These are phyloP conservation scores for Lepidotrigona ventralis DNA, from an alignment of 1,140 invertebrate species.

Conservation along the genomic window DNA sequence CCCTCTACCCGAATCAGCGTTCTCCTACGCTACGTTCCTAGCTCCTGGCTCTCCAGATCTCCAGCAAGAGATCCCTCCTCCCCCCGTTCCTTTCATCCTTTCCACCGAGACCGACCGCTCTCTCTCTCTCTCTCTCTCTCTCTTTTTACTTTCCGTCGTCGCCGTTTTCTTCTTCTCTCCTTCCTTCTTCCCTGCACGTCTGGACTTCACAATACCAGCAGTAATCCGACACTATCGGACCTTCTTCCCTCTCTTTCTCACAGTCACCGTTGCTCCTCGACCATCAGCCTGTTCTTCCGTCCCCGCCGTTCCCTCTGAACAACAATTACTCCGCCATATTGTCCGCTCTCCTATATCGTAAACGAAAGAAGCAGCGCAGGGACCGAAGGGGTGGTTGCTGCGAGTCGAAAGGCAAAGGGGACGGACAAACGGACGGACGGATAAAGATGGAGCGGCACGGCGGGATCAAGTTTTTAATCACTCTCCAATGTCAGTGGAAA, in stretches of 20 bases:
- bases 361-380: conserved; percentile 55
- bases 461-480: conserved; percentile 75
- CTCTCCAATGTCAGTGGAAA: conserved; percentile 68
- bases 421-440: conserved; percentile 45
- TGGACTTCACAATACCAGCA: conserved; percentile 68
- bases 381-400: conserved; percentile 6
- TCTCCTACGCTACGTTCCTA: not conserved
- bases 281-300: conserved; percentile 14
- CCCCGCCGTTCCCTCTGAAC: conserved; percentile 47
- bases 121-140: not conserved
- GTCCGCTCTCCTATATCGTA: conserved; percentile 67
- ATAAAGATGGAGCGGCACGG: conserved; percentile 60
- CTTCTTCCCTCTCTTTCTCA: conserved; percentile 33
- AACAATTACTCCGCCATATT: conserved; percentile 70
- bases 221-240: conserved; percentile 72
- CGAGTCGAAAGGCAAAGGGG: conserved; percentile 45
- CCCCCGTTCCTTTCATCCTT: not conserved
- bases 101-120: not conserved
- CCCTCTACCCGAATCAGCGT: conserved; percentile 6
- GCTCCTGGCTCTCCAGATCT: not conserved
- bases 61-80: conserved; percentile 12
- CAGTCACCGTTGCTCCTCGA: not conserved
- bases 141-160: too few relatives aligned
- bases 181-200: conserved; percentile 53
- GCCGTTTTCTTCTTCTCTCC: conserved; percentile 28